These are phyloP conservation scores for Amphibalanus amphitrite DNA, from an alignment of 1,140 invertebrate species.

Conservation along the genomic window DNA sequence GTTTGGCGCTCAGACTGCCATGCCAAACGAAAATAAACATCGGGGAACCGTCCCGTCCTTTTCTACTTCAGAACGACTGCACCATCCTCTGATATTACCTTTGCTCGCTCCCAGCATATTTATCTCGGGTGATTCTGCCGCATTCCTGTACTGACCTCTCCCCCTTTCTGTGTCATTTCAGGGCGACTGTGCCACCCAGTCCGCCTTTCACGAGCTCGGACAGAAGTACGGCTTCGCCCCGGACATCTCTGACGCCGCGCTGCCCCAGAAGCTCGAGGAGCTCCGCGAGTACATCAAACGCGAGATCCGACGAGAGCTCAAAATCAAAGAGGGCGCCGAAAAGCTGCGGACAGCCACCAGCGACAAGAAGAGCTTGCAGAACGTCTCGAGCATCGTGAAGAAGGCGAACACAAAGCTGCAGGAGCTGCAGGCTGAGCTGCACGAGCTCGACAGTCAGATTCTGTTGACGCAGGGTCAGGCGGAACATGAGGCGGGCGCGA, in stretches of 20 bases:
- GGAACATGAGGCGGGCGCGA: background rate
- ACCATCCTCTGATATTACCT: too few relatives aligned
- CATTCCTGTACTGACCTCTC: too few relatives aligned
- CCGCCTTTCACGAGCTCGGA: conserved; percentile 68
- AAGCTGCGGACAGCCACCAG: conserved; percentile 83
- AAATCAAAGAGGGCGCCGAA: conserved; percentile 67
- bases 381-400: conserved; percentile 88
- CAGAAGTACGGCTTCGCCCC: conserved; percentile 76
- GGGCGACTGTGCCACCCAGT: conserved; percentile 68
- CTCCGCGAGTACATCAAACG: conserved; percentile 79
- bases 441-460: conserved; percentile 85
- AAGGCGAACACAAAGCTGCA: conserved; percentile 79
- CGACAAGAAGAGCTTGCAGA: conserved; percentile 65
- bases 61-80: too few relatives aligned
- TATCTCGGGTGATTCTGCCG: too few relatives aligned
- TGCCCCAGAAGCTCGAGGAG: conserved; percentile 73
- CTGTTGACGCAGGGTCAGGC: conserved; percentile 66
- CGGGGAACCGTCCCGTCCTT: too few relatives aligned
- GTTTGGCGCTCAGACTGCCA: too few relatives aligned
- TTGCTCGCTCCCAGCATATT: too few relatives aligned
- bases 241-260: conserved; percentile 41
- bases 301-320: conserved; percentile 82
- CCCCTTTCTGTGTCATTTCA: conserved; percentile 22
- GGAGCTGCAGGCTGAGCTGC: conserved; percentile 73
- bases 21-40: too few relatives aligned